Evolutionary conservation across 1,140 invertebrate genomes (phyloP), one percentile per base, ranked within the genome.

Genomic region (Leptopilina boulardi): DNA sequence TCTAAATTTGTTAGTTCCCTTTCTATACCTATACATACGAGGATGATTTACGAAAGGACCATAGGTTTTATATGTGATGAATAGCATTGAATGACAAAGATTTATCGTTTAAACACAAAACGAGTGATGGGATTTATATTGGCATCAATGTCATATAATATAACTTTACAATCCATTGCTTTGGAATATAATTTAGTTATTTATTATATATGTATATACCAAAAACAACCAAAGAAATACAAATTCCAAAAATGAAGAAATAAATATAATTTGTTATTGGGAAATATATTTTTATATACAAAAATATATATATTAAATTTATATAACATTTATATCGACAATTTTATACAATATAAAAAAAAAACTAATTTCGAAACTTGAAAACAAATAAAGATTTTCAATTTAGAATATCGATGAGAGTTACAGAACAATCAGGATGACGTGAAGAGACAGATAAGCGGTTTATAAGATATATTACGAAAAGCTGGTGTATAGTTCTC

Each of bases 61-160:
- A n/a, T n/a, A 51, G 1, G 18, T 51, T 51, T 51, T 51, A n/a
- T n/a, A 34, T 2, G 51, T 56, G 18, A 56, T 56, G 51, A 9
- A 56, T 21, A 23, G 51, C 5, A 56, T 2, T 21, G 51, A 56
- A 6, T 56, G 51, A 18, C 21, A 56, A 4, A 21, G 8, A 56
- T 56, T 56, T 56, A 56, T 56, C 19, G 19, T 56, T 56, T 8
- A 54, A 54, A 54, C 51, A 54, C 1, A 54, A 54, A 54, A 54
- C 13, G 19, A 56, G 6, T 21, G 51, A 51, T 51, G 15, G 47
- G 47, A 51, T 51, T 51, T 51, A 42, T 13, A 42, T 42, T 2
- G 41, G 41, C 41, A 42, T 42, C 41, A 42, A 42, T 13, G 41
- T 42, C 41, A 42, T 42, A 42, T 8, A 42, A n/a, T n/a, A n/a